phyloP scores from a whole-genome alignment of 1,140 invertebrate species.

The Trichonephila inaurata region DNA sequence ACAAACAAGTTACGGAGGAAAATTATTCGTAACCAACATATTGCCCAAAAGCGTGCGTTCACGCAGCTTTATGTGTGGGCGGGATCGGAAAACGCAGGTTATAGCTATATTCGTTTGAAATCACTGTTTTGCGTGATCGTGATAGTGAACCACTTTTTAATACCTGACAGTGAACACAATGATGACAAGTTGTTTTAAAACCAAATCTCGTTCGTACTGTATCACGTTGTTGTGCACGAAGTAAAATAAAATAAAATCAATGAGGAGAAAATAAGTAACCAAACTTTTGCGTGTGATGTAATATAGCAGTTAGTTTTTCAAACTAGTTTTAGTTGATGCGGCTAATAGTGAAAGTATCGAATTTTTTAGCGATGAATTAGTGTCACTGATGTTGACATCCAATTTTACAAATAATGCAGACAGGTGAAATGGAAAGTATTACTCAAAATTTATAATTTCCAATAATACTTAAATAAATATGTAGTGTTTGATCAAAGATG shows the following conservation, averaged over 20 bases:
- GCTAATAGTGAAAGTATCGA: background rate
- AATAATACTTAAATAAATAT: too few relatives aligned
- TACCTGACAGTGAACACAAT: background rate
- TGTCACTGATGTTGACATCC: too few relatives aligned
- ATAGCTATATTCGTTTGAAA: conserved; percentile 38
- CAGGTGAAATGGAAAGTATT: too few relatives aligned
- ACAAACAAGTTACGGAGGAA: conserved; percentile 29
- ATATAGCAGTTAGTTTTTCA: background rate
- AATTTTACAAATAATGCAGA: too few relatives aligned
- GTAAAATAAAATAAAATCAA: background rate
- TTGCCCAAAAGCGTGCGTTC: background rate
- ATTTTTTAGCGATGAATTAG: too few relatives aligned
- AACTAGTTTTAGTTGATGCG: background rate
- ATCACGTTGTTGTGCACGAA: background rate
- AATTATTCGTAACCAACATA: background rate
- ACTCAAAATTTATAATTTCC: too few relatives aligned
- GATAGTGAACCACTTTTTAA: background rate
- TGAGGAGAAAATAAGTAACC: background rate
- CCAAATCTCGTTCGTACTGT: background rate
- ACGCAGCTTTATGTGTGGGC: conserved; percentile 35
- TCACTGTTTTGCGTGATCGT: conserved; percentile 60
- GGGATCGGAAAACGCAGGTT: background rate
- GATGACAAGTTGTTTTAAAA: conserved; percentile 59
- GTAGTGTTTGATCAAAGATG: too few relatives aligned
- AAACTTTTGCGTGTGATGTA: background rate